Percentiles rank a stretch among this genome's conserved stretches.
Conservation (phyloP, 2,888 invertebrate genomes). For the Cerastis rubricosa region DNA sequence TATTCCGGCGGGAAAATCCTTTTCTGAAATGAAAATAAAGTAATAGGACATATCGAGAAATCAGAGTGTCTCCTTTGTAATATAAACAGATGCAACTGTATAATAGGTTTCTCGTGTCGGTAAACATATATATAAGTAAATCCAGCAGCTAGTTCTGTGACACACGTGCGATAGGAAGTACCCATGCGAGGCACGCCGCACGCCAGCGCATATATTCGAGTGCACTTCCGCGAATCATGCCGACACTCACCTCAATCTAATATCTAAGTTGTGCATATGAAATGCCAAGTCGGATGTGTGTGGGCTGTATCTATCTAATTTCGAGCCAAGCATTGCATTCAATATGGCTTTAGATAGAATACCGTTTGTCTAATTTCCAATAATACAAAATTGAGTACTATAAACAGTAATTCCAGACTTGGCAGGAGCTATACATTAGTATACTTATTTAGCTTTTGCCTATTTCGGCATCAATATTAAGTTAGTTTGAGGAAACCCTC, state of each 20-base stretch:
- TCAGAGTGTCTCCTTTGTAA: background rate
- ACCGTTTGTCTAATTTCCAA: too few relatives aligned
- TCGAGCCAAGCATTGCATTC: too few relatives aligned
- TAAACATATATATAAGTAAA: background rate
- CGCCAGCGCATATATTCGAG: background rate
- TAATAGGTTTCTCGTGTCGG: background rate
- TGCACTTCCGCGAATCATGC: conserved; percentile 1
- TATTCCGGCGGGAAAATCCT: background rate
- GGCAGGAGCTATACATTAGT: too few relatives aligned
- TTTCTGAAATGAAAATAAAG: conserved; percentile 1
- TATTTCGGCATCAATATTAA: background rate
- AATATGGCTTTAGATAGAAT: too few relatives aligned
- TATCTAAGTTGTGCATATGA: background rate
- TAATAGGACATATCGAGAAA: background rate
- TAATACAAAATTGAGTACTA: too few relatives aligned
- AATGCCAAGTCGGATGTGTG: background rate
- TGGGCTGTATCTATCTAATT: too few relatives aligned
- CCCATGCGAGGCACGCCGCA: background rate
- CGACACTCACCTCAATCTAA: background rate
- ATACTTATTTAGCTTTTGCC: background rate
- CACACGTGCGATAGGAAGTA: background rate
- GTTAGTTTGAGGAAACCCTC: conserved; percentile 11
- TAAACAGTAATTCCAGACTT: too few relatives aligned
- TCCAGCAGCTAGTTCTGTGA: background rate
- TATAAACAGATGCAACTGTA: background rate